Conservation (phyloP, 2,113 vertebrate genomes). For the Cololabis saira region DNA sequence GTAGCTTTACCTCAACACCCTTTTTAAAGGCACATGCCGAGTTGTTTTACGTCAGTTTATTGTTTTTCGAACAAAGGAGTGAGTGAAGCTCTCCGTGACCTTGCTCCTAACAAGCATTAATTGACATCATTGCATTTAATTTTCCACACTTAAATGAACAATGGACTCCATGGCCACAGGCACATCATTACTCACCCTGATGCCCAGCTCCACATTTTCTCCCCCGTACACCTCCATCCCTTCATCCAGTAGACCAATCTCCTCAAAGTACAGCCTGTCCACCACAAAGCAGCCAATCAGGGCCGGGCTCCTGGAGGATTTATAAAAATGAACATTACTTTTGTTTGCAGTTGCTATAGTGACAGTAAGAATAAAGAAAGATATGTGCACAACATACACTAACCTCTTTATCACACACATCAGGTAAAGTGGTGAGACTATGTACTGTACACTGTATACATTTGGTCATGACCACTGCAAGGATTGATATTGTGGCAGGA, state of each 20-base stretch:
- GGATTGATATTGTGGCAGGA: neutral
- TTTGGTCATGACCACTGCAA: constrained; percentile 9
- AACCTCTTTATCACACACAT: no score
- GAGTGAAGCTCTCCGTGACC: constrained; percentile 15
- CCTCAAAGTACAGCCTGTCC: constrained; percentile 95
- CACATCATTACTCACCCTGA: constrained; percentile 88
- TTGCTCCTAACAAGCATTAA: constrained; percentile 51
- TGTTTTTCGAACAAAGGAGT: constrained; percentile 26
- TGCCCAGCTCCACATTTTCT: constrained; percentile 96
- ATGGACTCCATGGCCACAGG: constrained; percentile 25
- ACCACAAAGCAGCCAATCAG: constrained; percentile 98
- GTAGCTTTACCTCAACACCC: neutral
- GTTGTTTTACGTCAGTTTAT: constrained; percentile 15
- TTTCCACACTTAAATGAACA: constrained; percentile 64
- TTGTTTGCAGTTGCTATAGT: constrained; percentile 39
- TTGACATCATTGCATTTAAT: constrained; percentile 65
- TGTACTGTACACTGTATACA: neutral
- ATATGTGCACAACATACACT: constrained; percentile 4
- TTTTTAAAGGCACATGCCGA: constrained; percentile 6
- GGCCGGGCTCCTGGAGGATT: constrained; percentile 90
- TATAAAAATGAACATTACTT: constrained; percentile 40
- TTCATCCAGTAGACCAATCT: constrained; percentile 96
- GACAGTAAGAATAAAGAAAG: constrained; percentile 19
- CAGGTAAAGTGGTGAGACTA: no score
- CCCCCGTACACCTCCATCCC: constrained; percentile 98